A percentile compares a stretch with the other conserved stretches of the same genome.
phyloP scores from a whole-genome alignment of 2,888 invertebrate species.

The Cantharis nigra region DNA sequence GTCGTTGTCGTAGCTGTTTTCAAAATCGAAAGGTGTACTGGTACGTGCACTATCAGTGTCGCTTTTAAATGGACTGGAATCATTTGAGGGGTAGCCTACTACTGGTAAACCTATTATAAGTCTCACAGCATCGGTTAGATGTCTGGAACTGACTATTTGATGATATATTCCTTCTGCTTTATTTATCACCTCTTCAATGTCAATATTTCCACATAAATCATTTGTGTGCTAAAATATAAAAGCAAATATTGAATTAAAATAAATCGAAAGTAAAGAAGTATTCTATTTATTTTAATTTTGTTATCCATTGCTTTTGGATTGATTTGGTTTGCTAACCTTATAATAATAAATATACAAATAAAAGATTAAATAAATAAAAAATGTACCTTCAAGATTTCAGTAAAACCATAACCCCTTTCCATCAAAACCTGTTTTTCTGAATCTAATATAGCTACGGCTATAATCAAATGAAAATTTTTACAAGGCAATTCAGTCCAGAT shows the following conservation, averaged over 20 bases:
- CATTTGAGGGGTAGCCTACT: slow-evolving; percentile 27
- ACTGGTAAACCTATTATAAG: slow-evolving; percentile 69
- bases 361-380: background rate
- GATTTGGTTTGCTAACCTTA: too few species aligned
- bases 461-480: slow-evolving; percentile 91
- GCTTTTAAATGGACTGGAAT: slow-evolving; percentile 15
- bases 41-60: slow-evolving; percentile 4
- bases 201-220: slow-evolving; percentile 86
- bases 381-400: slow-evolving; percentile 90
- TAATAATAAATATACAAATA: too few species aligned
- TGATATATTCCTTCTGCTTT: slow-evolving; percentile 91
- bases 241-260: background rate
- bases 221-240: slow-evolving; percentile 86
- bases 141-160: slow-evolving; percentile 76
- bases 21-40: background rate
- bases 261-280: too few species aligned
- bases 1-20: background rate
- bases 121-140: slow-evolving; percentile 73
- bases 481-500: slow-evolving; percentile 95
- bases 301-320: too few species aligned
- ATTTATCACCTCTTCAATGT: slow-evolving; percentile 79
- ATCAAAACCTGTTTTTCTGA: slow-evolving; percentile 87
- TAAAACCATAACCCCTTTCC: slow-evolving; percentile 90
- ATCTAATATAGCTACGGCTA: slow-evolving; percentile 92
- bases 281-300: too few species aligned